These are phyloP conservation scores for Pseudochaenichthys georgianus DNA, from an alignment of 2,797 vertebrate species.

Conservation along the genomic window DNA sequence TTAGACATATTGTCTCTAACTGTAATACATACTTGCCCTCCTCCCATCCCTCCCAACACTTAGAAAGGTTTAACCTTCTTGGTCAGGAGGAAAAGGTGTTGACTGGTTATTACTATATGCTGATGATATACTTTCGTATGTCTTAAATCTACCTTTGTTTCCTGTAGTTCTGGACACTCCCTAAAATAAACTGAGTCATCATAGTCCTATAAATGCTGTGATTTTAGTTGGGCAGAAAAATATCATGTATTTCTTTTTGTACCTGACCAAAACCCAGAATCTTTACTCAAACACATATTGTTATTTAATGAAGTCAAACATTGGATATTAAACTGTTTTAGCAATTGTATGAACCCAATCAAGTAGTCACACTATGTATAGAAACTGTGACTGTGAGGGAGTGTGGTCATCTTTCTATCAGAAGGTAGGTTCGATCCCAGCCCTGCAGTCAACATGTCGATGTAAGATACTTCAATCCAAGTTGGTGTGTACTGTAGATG, in stretches of 20 bases:
- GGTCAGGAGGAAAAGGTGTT: neutral
- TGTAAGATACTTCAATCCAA: too few relatives aligned
- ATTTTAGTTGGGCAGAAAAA: neutral
- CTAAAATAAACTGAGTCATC: neutral
- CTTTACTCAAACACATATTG: neutral
- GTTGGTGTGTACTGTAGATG: too few relatives aligned
- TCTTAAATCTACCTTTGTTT: neutral
- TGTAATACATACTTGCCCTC: neutral
- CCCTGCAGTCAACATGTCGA: too few relatives aligned
- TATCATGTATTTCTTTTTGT: neutral
- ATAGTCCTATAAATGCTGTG: neutral
- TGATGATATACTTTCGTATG: constrained; percentile 6
- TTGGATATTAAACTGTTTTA: neutral
- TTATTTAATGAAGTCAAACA: neutral
- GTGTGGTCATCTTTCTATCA: too few relatives aligned
- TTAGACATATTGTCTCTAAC: too few relatives aligned
- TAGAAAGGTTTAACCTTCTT: neutral
- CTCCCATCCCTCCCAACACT: neutral
- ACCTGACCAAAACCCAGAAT: neutral
- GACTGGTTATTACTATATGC: neutral
- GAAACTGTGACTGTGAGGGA: too few relatives aligned
- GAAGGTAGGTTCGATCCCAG: too few relatives aligned
- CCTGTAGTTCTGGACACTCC: neutral
- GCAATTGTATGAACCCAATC: neutral
- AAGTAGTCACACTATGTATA: neutral